Evolutionary conservation across 2,888 invertebrate genomes (phyloP), one percentile per base, ranked within the genome.

Genomic region (Linyphia triangularis): DNA sequence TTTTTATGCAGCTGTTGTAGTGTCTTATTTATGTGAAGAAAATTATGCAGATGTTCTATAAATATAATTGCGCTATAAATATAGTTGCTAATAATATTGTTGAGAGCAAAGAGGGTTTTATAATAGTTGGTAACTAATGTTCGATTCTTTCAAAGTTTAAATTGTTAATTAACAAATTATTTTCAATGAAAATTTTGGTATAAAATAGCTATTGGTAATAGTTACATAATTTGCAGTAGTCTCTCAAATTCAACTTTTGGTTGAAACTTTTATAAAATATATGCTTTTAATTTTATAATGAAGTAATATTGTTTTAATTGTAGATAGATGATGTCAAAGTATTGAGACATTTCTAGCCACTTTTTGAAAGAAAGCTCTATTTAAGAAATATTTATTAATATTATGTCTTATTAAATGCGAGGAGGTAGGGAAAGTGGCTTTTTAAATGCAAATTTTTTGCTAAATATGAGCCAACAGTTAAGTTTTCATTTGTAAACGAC

Each of bases 381-480:
- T 26, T 70, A 70, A 43, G 28, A 24, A 70, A 51, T 43, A 43
- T 70, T 26, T 70, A 24, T 51, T 51, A 51, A 13, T 1, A 26
- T 7, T 43, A 70, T 5, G 43, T 70, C 43, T 43, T 57, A 77
- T 26, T 40, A 19, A 33, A 13, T 63, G 40, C 37, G 37, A 33
- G n/a, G 28, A 63, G 40, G 24, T 63, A 77, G 22, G 22, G 24
- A 10, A 40, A 22, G 22, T 24, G 30, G 57, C 7, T 65, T 67
- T 9, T 79, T 28, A 67, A 37, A 30, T 51, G 24, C n/a, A 26
- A 22, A 65, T 79, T 79, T 65, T 33, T 13, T 67, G 70, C 63
- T 26, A 65, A 19, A 77, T 30, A 43, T n/a, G 43, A 19, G 24
- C n/a, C 51, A 28, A 22, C 28, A 67, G 43, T 51, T 33, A 43